These are phyloP conservation scores for Eupithecia subfuscata DNA, from an alignment of 2,888 invertebrate species.

Conservation along the genomic window DNA sequence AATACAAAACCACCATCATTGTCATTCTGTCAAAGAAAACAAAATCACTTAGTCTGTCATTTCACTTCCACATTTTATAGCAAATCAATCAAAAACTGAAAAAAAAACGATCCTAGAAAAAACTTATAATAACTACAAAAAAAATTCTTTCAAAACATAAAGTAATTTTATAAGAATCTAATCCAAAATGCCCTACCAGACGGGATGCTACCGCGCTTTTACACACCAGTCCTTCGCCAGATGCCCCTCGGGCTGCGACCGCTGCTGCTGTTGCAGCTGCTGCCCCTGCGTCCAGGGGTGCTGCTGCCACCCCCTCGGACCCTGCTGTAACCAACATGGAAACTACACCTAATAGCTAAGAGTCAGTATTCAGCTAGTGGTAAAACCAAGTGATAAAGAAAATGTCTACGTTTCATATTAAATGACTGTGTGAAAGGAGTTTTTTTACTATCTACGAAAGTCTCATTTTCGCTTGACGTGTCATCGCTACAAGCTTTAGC, in stretches of 20 bases:
- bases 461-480: no score
- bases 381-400: neutral
- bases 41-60: neutral
- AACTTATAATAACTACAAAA: neutral
- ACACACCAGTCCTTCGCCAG: neutral
- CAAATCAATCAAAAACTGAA: neutral
- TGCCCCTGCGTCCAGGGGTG: neutral
- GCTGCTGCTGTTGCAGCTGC: neutral
- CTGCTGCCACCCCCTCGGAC: conserved; percentile 4
- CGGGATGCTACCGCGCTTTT: neutral
- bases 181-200: neutral
- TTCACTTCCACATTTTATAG: neutral
- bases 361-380: no score
- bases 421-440: neutral
- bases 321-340: conserved; percentile 1
- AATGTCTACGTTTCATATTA: neutral
- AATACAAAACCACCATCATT: neutral
- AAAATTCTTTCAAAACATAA: neutral
- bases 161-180: neutral
- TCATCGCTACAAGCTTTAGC: no score
- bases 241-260: neutral
- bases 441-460: neutral
- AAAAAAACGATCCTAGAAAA: neutral
- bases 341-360: neutral
- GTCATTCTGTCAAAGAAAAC: neutral